Percentiles rank a stretch among this genome's conserved stretches.
phyloP scores from a whole-genome alignment of 2,113 vertebrate genomes.

The Willisornis vidua region DNA sequence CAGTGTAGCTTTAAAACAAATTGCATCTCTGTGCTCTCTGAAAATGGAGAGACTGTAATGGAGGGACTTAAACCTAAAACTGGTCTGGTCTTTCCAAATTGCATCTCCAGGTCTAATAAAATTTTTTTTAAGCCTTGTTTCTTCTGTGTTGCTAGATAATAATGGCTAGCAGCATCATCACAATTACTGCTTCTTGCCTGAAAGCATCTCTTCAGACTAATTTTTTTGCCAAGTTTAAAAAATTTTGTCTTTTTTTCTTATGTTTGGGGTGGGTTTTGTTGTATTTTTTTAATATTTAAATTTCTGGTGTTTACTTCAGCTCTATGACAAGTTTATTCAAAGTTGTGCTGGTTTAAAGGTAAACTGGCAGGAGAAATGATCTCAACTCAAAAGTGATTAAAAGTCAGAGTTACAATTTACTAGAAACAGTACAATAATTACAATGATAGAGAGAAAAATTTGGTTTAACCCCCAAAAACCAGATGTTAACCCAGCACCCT shows the following conservation, averaged over 20 bases:
- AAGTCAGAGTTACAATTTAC: no score
- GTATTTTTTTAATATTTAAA: neutral
- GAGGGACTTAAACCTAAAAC: neutral
- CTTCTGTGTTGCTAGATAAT: neutral
- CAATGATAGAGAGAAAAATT: no score
- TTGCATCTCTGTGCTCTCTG: neutral
- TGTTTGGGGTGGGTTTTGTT: neutral
- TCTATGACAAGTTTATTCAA: neutral
- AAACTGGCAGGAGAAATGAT: no score
- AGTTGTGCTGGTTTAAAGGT: neutral
- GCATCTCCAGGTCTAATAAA: neutral
- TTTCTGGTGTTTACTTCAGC: neutral
- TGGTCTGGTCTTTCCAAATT: neutral
- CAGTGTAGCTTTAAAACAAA: neutral
- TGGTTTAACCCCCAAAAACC: no score
- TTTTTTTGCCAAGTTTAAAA: neutral
- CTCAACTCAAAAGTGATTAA: no score
- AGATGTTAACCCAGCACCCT: no score
- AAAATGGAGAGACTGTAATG: neutral
- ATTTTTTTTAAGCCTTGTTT: neutral
- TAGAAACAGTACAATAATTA: no score
- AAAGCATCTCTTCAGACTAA: neutral
- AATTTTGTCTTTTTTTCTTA: neutral
- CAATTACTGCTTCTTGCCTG: neutral
- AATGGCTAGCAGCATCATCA: neutral